Percentiles rank a stretch among this genome's conserved stretches.
Conservation (phyloP, 2,797 vertebrate species). For the Gorsachius magnificus region DNA sequence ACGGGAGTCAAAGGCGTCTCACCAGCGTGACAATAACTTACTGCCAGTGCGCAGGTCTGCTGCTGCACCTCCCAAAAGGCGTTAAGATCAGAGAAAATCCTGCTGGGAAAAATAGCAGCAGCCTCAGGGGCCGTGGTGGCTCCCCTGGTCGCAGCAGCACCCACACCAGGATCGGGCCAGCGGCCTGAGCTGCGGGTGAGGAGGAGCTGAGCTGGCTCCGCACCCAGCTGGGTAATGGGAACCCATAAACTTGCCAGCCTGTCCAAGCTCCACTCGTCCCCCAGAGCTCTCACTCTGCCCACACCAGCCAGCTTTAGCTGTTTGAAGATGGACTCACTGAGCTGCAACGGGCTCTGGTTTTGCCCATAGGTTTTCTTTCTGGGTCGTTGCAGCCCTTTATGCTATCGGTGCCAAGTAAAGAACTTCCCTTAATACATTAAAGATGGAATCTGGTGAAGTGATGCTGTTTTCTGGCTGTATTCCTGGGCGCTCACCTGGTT, state of each 20-base stretch:
- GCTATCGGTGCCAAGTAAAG: neutral
- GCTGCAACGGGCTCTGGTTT: neutral
- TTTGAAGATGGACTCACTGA: neutral
- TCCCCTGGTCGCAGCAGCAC: neutral
- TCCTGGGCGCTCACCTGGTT: neutral
- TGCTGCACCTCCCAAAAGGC: neutral
- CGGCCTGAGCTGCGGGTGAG: neutral
- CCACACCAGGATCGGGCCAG: rapidly evolving
- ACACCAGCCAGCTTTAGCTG: neutral
- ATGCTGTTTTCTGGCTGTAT: neutral
- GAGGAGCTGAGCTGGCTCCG: neutral
- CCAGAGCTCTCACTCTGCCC: neutral
- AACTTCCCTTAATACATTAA: neutral
- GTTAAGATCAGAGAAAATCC: neutral
- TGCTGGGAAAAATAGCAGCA: neutral
- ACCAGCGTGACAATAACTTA: neutral
- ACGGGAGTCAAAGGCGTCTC: neutral
- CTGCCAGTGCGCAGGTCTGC: neutral
- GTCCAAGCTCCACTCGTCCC: neutral
- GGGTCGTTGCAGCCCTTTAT: neutral
- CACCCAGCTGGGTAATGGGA: neutral
- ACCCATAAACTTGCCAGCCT: neutral
- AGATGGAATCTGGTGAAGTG: neutral
- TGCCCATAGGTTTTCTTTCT: neutral
- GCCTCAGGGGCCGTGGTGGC: neutral